These are phyloP conservation scores for Piliocolobus tephrosceles DNA, from an alignment of 2,113 vertebrate genomes.

Conservation along the genomic window DNA sequence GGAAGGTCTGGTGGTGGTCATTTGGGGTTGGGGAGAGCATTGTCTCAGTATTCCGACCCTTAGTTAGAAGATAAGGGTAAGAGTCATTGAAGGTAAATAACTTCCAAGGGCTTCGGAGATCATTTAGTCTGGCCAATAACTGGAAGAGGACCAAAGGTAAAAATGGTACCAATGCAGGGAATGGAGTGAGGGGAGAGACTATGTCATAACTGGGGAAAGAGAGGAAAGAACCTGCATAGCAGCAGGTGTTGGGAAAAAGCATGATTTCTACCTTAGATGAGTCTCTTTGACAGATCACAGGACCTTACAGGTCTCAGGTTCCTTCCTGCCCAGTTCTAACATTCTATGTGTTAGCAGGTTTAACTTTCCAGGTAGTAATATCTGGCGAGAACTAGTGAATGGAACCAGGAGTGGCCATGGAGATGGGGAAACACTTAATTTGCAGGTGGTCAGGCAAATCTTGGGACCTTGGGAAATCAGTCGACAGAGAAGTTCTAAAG, in stretches of 20 bases:
- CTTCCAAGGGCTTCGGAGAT: rapidly evolving
- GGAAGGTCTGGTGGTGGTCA: not conserved
- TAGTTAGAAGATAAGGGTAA: not conserved
- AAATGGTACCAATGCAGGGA: rapidly evolving
- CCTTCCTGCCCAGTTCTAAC: not conserved
- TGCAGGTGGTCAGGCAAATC: not conserved
- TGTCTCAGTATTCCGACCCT: not conserved
- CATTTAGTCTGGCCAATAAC: not conserved
- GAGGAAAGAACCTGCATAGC: not conserved
- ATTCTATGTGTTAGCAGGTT: not conserved
- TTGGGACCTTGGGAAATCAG: not conserved
- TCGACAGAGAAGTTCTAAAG: not conserved
- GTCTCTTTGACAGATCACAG: not conserved
- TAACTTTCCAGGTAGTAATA: not conserved
- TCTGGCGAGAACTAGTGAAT: not conserved
- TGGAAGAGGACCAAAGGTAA: not conserved
- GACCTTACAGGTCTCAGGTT: not conserved
- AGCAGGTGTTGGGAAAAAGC: not conserved
- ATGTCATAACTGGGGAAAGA: rapidly evolving
- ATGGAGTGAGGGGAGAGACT: not conserved
- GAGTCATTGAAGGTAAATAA: not conserved
- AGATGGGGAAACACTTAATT: not conserved
- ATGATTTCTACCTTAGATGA: not conserved
- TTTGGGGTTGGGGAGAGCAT: not conserved
- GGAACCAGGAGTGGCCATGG: not conserved